Conservation (phyloP, 2,888 invertebrate species). For the Eupithecia exiguata region DNA sequence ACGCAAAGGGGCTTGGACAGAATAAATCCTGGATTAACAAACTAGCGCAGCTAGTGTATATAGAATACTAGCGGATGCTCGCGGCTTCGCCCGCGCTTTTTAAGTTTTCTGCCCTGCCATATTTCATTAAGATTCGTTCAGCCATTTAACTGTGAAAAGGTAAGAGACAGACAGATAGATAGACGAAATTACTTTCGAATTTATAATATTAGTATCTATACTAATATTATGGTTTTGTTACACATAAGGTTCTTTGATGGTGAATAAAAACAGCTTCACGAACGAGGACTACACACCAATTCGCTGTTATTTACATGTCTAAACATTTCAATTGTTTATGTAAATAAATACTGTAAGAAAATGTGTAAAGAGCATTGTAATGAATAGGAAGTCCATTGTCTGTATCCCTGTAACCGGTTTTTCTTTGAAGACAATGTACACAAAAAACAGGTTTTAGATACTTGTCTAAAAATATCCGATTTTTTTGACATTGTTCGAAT, state of each 20-base stretch:
- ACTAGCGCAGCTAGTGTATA: background rate
- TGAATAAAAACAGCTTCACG: background rate
- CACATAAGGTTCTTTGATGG: background rate
- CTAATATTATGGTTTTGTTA: too few species aligned
- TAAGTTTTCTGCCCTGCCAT: too few species aligned
- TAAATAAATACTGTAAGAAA: constrained; percentile 15
- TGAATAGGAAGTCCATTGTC: constrained; percentile 32
- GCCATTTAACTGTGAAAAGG: too few species aligned
- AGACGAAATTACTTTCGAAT: too few species aligned
- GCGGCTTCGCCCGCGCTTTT: too few species aligned
- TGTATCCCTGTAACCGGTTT: constrained; percentile 22
- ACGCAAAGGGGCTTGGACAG: background rate
- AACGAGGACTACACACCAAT: background rate
- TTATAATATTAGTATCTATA: too few species aligned
- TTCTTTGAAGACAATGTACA: constrained; percentile 2
- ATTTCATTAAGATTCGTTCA: too few species aligned
- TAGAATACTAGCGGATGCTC: too few species aligned
- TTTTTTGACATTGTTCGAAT: background rate
- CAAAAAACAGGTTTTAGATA: constrained; percentile 8
- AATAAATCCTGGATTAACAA: background rate
- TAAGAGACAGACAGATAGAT: too few species aligned
- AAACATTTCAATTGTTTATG: background rate
- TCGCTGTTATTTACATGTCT: background rate
- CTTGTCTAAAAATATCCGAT: background rate
- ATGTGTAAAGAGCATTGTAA: constrained; percentile 19